Percentiles rank a stretch among this genome's conserved stretches.
Evolutionary conservation across 1,140 invertebrate species (phyloP).

Genomic region (Apis dorsata): DNA sequence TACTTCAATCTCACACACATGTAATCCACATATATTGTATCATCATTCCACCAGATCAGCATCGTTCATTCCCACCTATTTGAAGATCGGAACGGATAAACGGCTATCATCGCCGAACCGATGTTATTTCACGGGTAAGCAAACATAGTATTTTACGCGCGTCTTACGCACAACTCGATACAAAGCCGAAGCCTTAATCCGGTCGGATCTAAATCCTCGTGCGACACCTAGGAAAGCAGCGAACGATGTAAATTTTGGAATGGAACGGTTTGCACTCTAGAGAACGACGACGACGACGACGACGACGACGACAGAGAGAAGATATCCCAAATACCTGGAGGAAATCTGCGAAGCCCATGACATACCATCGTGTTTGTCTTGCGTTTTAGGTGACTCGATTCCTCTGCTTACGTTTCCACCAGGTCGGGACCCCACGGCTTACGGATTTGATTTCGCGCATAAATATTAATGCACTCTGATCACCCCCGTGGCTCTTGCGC

Average conservation of each 20-base stretch:
- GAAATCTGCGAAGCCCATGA: constrained; percentile 71
- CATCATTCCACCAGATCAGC: background rate
- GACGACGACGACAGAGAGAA: constrained; percentile 19
- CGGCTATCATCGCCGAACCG: constrained; percentile 28
- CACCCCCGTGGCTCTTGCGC: constrained; percentile 7
- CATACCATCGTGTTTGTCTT: constrained; percentile 73
- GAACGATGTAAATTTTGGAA: constrained; percentile 70
- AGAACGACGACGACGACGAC: constrained; percentile 27
- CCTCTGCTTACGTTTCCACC: constrained; percentile 69
- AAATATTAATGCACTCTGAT: constrained; percentile 73
- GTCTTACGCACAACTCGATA: constrained; percentile 15
- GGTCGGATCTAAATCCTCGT: constrained; percentile 65
- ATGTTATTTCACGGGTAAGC: constrained; percentile 62
- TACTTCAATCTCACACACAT: too few relatives aligned
- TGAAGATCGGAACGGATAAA: background rate
- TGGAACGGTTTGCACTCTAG: constrained; percentile 47
- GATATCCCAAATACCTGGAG: constrained; percentile 63
- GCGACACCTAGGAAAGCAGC: constrained; percentile 54
- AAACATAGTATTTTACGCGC: constrained; percentile 36
- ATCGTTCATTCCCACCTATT: too few relatives aligned
- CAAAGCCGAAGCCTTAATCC: constrained; percentile 52
- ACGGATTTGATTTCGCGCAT: constrained; percentile 74
- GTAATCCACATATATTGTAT: background rate
- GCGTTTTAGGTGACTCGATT: constrained; percentile 69
- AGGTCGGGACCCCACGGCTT: constrained; percentile 60